These are phyloP conservation scores for Thymelicus sylvestris DNA, from an alignment of 2,888 invertebrate genomes.

Conservation along the genomic window DNA sequence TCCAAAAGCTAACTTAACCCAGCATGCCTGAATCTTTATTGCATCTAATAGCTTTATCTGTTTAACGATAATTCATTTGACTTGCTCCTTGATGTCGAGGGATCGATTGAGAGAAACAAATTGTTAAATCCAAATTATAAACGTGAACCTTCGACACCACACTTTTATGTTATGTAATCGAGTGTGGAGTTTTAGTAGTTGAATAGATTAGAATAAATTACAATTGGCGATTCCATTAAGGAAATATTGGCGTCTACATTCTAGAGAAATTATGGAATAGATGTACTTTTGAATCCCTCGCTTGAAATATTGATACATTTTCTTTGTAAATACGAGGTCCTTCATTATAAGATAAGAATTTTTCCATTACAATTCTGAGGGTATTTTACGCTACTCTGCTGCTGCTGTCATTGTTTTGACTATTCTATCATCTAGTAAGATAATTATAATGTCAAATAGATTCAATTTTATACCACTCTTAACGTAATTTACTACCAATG, in stretches of 20 bases:
- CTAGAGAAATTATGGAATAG: slow-evolving; percentile 19
- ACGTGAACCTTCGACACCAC: slow-evolving; percentile 69
- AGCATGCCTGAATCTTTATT: slow-evolving; percentile 40
- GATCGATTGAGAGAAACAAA: slow-evolving; percentile 50
- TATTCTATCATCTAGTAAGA: slow-evolving; percentile 5
- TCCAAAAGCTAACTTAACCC: slow-evolving; percentile 63
- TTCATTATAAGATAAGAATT: not conserved
- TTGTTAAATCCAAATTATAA: slow-evolving; percentile 55
- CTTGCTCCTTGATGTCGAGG: slow-evolving; percentile 79
- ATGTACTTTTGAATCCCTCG: slow-evolving; percentile 16
- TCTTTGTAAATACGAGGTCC: not conserved
- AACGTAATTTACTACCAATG: not conserved
- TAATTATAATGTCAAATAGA: not conserved
- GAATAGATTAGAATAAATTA: slow-evolving; percentile 15
- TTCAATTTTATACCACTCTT: not conserved
- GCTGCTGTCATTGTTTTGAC: not conserved
- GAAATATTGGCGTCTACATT: slow-evolving; percentile 19
- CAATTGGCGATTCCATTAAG: slow-evolving; percentile 24
- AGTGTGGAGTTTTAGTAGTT: slow-evolving; percentile 31
- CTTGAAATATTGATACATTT: slow-evolving; percentile 16
- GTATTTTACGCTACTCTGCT: slow-evolving; percentile 27
- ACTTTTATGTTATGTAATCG: slow-evolving; percentile 23
- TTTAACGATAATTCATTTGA: slow-evolving; percentile 79
- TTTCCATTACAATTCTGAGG: not conserved
- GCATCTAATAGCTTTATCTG: slow-evolving; percentile 53